Conservation (phyloP, 2,888 invertebrate genomes). For the Marronus borbonicus region DNA sequence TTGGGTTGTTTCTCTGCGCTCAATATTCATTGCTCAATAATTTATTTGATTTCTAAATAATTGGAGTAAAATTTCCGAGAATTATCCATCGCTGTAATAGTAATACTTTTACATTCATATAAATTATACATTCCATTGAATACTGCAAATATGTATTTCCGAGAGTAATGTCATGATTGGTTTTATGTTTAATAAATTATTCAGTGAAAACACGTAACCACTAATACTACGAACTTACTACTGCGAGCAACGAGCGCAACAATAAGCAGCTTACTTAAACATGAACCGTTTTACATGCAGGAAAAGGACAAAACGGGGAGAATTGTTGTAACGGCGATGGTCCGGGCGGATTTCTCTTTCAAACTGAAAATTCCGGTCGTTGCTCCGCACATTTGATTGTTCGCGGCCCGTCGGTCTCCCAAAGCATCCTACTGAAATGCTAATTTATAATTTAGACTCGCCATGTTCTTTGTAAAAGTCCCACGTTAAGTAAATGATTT, state of each 20-base stretch:
- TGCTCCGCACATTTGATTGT: slow-evolving; percentile 62
- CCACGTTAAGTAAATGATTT: slow-evolving; percentile 49
- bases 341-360: slow-evolving; percentile 52
- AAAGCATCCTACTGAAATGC: slow-evolving; percentile 48
- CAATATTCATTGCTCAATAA: not conserved
- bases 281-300: slow-evolving; percentile 47
- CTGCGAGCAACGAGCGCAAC: slow-evolving; percentile 38
- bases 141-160: slow-evolving; percentile 19
- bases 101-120: slow-evolving; percentile 1
- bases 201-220: slow-evolving; percentile 41
- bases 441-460: slow-evolving; percentile 49
- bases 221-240: slow-evolving; percentile 38
- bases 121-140: not conserved
- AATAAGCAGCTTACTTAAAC: slow-evolving; percentile 48
- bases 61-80: not conserved
- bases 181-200: slow-evolving; percentile 44
- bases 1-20: too few species aligned
- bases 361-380: slow-evolving; percentile 58
- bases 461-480: slow-evolving; percentile 48
- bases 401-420: slow-evolving; percentile 62
- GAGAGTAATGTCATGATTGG: slow-evolving; percentile 31
- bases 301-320: slow-evolving; percentile 38
- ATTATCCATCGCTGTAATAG: not conserved
- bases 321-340: slow-evolving; percentile 44
- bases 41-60: not conserved